Conservation (phyloP, 2,888 invertebrate species). For the Lampropteryx suffumata region DNA sequence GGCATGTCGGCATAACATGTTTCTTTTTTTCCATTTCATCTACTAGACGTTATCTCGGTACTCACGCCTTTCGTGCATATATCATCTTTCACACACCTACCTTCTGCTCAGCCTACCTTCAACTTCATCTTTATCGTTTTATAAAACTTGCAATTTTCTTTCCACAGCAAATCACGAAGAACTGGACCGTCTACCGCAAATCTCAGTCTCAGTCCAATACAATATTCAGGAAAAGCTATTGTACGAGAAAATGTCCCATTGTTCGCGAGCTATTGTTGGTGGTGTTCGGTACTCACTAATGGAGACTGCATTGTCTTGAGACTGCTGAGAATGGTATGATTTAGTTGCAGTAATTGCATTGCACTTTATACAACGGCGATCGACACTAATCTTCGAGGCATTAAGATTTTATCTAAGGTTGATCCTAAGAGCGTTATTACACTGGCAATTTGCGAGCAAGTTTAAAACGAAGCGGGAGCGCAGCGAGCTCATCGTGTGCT, state of each 20-base stretch:
- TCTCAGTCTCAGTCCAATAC: slow-evolving; percentile 70
- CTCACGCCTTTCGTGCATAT: too few species aligned
- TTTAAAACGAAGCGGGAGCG: too few species aligned
- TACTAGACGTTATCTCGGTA: too few species aligned
- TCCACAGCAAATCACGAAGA: slow-evolving; percentile 3
- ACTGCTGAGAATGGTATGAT: slow-evolving; percentile 38
- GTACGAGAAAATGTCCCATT: slow-evolving; percentile 73
- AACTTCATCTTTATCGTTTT: too few species aligned
- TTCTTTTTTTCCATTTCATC: too few species aligned
- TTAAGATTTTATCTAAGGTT: too few species aligned
- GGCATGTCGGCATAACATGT: too few species aligned
- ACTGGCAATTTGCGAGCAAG: too few species aligned
- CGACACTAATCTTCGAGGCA: slow-evolving; percentile 7
- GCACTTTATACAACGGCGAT: slow-evolving; percentile 24
- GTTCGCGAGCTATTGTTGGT: slow-evolving; percentile 65
- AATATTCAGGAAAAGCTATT: slow-evolving; percentile 72
- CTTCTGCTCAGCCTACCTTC: too few species aligned
- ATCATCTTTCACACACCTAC: too few species aligned
- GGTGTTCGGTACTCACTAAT: slow-evolving; percentile 71
- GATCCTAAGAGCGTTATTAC: too few species aligned
- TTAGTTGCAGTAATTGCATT: slow-evolving; percentile 30
- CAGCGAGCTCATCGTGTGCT: too few species aligned
- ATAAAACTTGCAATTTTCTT: not conserved
- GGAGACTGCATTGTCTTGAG: slow-evolving; percentile 75
- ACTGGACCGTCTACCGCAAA: slow-evolving; percentile 28